phyloP scores from a whole-genome alignment of 1,140 invertebrate species.

The Drosophila equinoxialis region DNA sequence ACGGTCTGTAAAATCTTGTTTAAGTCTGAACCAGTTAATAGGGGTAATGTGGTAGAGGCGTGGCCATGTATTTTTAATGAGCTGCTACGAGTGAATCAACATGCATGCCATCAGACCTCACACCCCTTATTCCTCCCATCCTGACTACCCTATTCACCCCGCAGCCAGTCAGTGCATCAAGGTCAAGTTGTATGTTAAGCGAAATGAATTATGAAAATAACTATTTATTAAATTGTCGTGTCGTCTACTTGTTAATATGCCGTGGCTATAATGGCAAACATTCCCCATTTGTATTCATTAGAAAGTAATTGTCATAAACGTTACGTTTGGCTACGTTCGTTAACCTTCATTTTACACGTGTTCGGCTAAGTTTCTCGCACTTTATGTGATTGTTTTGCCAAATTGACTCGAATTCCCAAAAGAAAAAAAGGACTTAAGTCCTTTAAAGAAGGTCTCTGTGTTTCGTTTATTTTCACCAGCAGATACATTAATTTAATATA shows the following conservation, averaged over 20 bases:
- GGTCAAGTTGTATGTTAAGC: conserved; percentile 12
- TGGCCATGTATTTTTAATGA: conserved; percentile 8
- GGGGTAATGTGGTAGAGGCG: neutral
- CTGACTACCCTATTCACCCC: neutral
- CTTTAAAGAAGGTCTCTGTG: too few relatives aligned
- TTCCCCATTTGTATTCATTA: too few relatives aligned
- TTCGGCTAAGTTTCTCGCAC: neutral
- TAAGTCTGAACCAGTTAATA: conserved; percentile 11
- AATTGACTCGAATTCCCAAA: too few relatives aligned
- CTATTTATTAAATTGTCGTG: too few relatives aligned
- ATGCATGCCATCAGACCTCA: neutral
- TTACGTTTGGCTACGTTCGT: too few relatives aligned
- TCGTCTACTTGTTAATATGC: too few relatives aligned
- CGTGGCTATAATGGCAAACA: too few relatives aligned
- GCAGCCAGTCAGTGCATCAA: neutral
- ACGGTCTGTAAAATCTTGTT: conserved; percentile 8
- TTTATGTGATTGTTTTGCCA: too few relatives aligned
- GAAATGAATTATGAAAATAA: conserved; percentile 4
- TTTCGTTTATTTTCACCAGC: neutral
- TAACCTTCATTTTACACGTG: too few relatives aligned
- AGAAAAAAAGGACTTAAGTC: too few relatives aligned
- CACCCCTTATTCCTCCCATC: neutral
- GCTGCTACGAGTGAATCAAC: conserved; percentile 6
- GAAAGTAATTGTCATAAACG: too few relatives aligned
- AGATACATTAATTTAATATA: neutral